phyloP scores from a whole-genome alignment of 2,113 vertebrate genomes.

The Sarotherodon lohbergeri region DNA sequence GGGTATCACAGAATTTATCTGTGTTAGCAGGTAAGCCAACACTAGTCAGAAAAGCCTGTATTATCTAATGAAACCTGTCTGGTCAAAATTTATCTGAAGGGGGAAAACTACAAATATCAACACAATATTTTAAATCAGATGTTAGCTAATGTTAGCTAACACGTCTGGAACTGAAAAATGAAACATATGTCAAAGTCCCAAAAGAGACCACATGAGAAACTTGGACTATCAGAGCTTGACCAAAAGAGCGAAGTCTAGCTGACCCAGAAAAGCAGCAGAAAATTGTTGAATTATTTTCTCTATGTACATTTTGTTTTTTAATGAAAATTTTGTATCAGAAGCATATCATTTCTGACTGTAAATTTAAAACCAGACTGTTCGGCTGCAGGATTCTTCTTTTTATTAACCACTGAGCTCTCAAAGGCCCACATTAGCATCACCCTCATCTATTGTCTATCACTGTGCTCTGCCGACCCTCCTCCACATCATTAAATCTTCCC shows the following conservation, averaged over 20 bases:
- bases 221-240: background rate
- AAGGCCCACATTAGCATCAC: background rate
- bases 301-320: background rate
- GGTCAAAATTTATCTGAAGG: background rate
- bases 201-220: background rate
- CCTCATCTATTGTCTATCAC: slow-evolving; percentile 19
- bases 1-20: background rate
- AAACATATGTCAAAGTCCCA: background rate
- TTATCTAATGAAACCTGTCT: background rate
- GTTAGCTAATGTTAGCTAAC: background rate
- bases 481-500: slow-evolving; percentile 48
- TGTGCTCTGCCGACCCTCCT: slow-evolving; percentile 6
- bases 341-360: background rate
- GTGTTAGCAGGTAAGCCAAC: background rate
- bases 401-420: background rate
- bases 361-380: background rate
- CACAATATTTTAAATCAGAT: background rate
- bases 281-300: background rate
- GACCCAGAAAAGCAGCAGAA: background rate
- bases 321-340: background rate
- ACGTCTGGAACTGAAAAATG: background rate
- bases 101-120: background rate
- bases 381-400: background rate
- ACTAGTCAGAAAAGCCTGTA: background rate
- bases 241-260: background rate